Base-by-base conservation (phyloP, 2,113 vertebrate genomes). In the Heloderma charlesbogerti region DNA sequence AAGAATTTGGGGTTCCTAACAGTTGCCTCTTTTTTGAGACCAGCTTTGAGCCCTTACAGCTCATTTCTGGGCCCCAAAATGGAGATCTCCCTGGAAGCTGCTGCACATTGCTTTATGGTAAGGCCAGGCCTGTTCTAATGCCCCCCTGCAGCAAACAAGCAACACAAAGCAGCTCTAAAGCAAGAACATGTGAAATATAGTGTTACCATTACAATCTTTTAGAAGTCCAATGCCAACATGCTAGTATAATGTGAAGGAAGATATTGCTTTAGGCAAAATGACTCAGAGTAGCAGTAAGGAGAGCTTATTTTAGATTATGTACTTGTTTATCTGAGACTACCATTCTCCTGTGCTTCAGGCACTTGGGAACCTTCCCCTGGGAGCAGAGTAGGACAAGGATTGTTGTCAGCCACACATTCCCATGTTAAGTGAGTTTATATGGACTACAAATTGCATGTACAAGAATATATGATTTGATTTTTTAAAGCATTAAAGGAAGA, bases 271-370 rank as follows among this genome's bases (percentile, higher is more conserved):
- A 48, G 74, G 87, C 75, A 69, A 25, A 80, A 66, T 80, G 40
- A 88, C 37, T 69, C 77, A 80, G 66, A 86, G 54, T 9, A 69
- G 40, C 63, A 67, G 77, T 37, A n/a, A 67, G 31, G 7, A 43
- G 77, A 80, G 75, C 40, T 78, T 88, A 66, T 79, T 88, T 78
- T 66, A 88, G 40, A 66, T 29, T 78, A 78, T 45, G 66, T 88
- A 34, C 54, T 45, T 88, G 86, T 78, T 88, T 78, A 45, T 31
- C 78, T 88, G 54, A 34, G 27, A 66, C 74, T 20, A 77, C 31
- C 45, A 54, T 88, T 66, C 37, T 78, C 74, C 37, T 78, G 3
- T 31, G 72, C 74, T 78, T 27, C 72, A 77, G 72, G 54, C 54
- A 78, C 57, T 66, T 77, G 57, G 16, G 37, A 88, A 43, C 57